Evolutionary conservation across 2,888 invertebrate species (phyloP).

Genomic region (Serrognathus titanus): DNA sequence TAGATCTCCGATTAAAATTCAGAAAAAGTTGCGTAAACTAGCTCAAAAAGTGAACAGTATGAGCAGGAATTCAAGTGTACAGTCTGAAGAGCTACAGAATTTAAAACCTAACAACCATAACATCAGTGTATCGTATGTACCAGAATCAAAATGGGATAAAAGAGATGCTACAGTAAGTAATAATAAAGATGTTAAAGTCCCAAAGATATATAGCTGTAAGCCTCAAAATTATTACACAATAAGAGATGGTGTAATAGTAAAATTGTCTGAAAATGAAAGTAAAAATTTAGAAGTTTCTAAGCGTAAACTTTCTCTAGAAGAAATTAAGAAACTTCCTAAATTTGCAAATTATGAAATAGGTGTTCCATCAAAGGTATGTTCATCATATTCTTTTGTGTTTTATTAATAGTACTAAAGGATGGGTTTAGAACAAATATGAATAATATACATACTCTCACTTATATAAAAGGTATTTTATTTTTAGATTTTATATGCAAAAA

Average conservation of each 20-base stretch:
- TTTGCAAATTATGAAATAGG: constrained; percentile 56
- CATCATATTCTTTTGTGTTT: neutral
- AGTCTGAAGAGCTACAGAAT: too few relatives aligned
- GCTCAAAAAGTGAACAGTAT: constrained; percentile 24
- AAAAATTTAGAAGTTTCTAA: constrained; percentile 49
- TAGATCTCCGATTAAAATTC: constrained; percentile 50
- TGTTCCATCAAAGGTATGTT: constrained; percentile 51
- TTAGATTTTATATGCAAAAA: constrained; percentile 57
- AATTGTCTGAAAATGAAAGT: constrained; percentile 34
- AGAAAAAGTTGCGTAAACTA: constrained; percentile 50
- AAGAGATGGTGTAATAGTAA: constrained; percentile 52
- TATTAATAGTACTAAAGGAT: neutral
- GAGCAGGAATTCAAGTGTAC: too few relatives aligned
- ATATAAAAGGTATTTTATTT: constrained; percentile 19
- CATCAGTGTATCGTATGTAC: constrained; percentile 12
- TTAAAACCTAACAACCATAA: neutral
- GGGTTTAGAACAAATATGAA: too few relatives aligned
- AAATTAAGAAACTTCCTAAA: constrained; percentile 54
- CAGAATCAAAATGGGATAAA: constrained; percentile 48
- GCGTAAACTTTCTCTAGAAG: constrained; percentile 53
- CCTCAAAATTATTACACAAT: constrained; percentile 53
- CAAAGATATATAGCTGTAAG: constrained; percentile 34
- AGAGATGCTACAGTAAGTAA: constrained; percentile 28
- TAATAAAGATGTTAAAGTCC: constrained; percentile 6
- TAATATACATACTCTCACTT: too few relatives aligned